A percentile compares a stretch with the other conserved stretches of the same genome.
These are phyloP conservation scores for Urophycis tenuis DNA, from an alignment of 2,797 vertebrate genomes.

Conservation along the genomic window DNA sequence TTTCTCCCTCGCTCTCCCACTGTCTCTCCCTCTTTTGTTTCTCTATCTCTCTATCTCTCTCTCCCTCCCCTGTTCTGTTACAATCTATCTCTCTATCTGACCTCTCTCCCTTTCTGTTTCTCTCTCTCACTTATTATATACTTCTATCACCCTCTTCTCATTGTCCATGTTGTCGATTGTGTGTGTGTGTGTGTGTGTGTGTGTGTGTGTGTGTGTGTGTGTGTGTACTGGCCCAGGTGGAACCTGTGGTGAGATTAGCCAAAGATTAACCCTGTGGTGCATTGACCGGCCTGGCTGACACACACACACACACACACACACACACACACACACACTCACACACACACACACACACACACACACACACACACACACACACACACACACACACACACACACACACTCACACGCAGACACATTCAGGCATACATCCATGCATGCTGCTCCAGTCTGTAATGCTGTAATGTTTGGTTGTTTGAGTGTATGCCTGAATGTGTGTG, in stretches of 20 bases:
- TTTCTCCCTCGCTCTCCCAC: background rate
- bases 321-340: background rate
- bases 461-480: too few relatives aligned
- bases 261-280: constrained; percentile 79
- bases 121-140: background rate
- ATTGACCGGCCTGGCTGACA: constrained; percentile 71
- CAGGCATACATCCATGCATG: background rate
- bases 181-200: too few relatives aligned
- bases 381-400: too few relatives aligned
- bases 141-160: too few relatives aligned
- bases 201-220: background rate
- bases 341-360: background rate
- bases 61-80: too few relatives aligned
- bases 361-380: background rate
- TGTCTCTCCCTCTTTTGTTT: background rate
- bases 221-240: constrained; percentile 55
- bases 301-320: constrained; percentile 26
- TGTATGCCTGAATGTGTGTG: background rate
- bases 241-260: constrained; percentile 75
- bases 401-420: background rate
- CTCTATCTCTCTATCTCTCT: too few relatives aligned
- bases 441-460: too few relatives aligned
- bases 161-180: too few relatives aligned
- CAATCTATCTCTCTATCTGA: too few relatives aligned
- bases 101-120: background rate